Percentiles rank a stretch among this genome's conserved stretches.
phyloP scores from a whole-genome alignment of 1,140 invertebrate genomes.

The Caenorhabditis briggsae region DNA sequence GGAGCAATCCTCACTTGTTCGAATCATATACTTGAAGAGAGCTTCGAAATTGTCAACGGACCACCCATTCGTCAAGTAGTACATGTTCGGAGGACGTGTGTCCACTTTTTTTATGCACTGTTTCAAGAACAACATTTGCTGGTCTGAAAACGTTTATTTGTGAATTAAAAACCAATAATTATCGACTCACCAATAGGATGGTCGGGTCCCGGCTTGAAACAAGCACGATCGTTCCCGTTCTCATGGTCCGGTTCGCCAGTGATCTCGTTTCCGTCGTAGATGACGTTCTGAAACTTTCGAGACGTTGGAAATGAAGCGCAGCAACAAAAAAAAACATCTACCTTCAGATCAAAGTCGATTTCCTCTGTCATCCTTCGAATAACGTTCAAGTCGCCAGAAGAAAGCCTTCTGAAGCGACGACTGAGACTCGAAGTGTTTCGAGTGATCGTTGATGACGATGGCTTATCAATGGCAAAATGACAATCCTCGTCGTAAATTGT shows the following conservation, averaged over 20 bases:
- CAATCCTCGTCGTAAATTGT: conserved; percentile 19
- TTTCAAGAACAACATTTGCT: conserved; percentile 44
- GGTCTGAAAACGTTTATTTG: neutral
- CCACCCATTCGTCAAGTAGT: conserved; percentile 32
- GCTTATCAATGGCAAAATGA: neutral
- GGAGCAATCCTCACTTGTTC: neutral
- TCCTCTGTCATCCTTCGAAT: conserved; percentile 46
- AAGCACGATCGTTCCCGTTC: conserved; percentile 33
- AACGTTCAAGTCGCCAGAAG: conserved; percentile 40
- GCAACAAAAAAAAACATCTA: neutral
- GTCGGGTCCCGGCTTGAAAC: conserved; percentile 33
- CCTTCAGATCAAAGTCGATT: conserved; percentile 50
- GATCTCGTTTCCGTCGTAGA: conserved; percentile 40
- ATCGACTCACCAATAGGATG: neutral
- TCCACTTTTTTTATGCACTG: conserved; percentile 36
- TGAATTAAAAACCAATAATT: neutral
- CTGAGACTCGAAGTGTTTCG: neutral
- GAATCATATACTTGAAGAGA: conserved; percentile 40
- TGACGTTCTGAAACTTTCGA: conserved; percentile 29
- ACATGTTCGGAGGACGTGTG: conserved; percentile 21
- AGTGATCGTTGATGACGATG: too few relatives aligned
- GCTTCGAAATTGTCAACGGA: conserved; percentile 24
- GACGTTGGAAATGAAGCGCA: too few relatives aligned
- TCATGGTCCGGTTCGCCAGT: conserved; percentile 20
- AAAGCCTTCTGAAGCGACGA: conserved; percentile 21